phyloP scores from a whole-genome alignment of 2,888 invertebrate species.

The Polydesmus complanatus region DNA sequence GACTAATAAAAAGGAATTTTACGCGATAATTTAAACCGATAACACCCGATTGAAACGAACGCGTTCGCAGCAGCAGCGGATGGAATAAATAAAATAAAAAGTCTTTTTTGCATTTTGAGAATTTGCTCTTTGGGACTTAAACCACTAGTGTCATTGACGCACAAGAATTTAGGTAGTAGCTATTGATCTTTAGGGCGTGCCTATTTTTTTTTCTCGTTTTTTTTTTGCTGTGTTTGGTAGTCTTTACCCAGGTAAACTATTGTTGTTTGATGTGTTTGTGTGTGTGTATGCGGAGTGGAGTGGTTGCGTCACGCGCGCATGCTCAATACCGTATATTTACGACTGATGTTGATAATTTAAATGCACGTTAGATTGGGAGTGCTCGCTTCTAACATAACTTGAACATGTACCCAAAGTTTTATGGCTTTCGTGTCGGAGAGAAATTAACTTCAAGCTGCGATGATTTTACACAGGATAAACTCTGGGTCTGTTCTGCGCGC shows the following conservation, averaged over 20 bases:
- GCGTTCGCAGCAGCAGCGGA: too few species aligned
- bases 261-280: background rate
- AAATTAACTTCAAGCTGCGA: background rate
- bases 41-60: too few species aligned
- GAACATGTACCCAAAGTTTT: background rate
- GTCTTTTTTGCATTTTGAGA: too few species aligned
- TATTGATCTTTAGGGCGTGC: background rate
- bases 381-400: background rate
- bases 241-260: background rate
- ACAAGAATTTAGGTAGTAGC: too few species aligned
- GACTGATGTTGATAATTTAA: background rate
- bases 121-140: too few species aligned
- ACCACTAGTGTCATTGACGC: too few species aligned
- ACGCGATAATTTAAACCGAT: too few species aligned
- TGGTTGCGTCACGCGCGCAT: background rate
- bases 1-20: too few species aligned
- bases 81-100: too few species aligned
- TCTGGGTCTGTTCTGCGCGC: too few species aligned
- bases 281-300: background rate
- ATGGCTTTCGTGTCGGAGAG: background rate
- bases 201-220: background rate
- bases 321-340: background rate
- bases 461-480: too few species aligned
- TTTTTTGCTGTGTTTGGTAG: background rate
- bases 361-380: background rate